Base-by-base conservation (phyloP, 64 coral and sea anemone genomes). In the Porites lutea region DNA sequence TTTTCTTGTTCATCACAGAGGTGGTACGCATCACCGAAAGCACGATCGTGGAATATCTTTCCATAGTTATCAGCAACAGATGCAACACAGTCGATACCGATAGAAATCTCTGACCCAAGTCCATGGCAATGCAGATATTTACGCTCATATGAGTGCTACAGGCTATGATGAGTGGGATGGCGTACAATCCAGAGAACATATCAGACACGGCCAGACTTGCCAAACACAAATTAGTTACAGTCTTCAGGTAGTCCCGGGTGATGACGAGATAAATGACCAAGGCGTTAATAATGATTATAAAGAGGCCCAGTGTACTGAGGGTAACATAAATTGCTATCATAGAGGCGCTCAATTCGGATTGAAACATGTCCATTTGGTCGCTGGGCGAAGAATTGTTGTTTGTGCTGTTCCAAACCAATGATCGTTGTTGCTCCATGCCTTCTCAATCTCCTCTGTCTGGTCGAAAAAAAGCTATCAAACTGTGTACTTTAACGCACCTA, bases 11-110 rank as follows among this genome's bases (percentile, higher is more conserved):
- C 6, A 91, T 49, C 12, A 75, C 83, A 3, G 93, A 91, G 11
- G 52, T 81, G 8, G 88, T 54, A 20, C 60, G 60, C 4, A 78
- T 79, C 9, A 52, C 86, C 1, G 89, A 95, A 18, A 80, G 59
- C 3, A 96, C 84, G 71, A 96, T 96, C 63, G 89, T 92, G 18
- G 82, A 92, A 72, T 96, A 96, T 59, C 94, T 57, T 52, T 96
- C 94, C 37, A 92, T 51, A 2, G 94, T 96, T 22, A 96, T 89
- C 15, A 96, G 64, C 3, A 96, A 48, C 21, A 96, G 44, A 19
- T 96, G 94, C 13, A 92, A 70, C 4, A 96, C 66, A 11, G 90
- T 96, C 0, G 94, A 96, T 48, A 81, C 92, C 67, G 94, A 85
- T 54, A 96, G 85, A 55, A 96, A 96, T 58, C 94, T 84, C 43